phyloP scores from a whole-genome alignment of 2,888 invertebrate species.

The Tridacna gigas region DNA sequence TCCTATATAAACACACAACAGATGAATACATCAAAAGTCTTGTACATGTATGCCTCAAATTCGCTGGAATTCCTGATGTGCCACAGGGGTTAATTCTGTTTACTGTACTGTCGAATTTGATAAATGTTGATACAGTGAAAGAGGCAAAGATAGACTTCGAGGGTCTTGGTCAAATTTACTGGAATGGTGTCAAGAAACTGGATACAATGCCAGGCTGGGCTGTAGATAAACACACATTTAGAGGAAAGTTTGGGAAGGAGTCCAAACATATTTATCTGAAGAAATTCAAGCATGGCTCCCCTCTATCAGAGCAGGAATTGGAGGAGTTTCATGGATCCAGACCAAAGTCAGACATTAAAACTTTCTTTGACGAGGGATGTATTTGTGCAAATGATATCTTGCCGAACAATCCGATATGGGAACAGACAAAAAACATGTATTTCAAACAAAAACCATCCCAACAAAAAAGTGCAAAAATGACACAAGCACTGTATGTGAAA shows the following conservation, averaged over 20 bases:
- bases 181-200: slow-evolving; percentile 33
- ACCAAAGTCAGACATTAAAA: slow-evolving; percentile 35
- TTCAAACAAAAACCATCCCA: slow-evolving; percentile 33
- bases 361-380: slow-evolving; percentile 49
- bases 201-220: slow-evolving; percentile 50
- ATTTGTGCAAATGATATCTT: slow-evolving; percentile 53
- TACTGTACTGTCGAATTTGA: slow-evolving; percentile 26
- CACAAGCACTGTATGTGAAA: slow-evolving; percentile 20
- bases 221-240: slow-evolving; percentile 53
- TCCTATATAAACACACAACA: slow-evolving; percentile 25
- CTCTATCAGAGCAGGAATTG: slow-evolving; percentile 23
- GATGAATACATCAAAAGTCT: slow-evolving; percentile 45
- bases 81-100: slow-evolving; percentile 44
- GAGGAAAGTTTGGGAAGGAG: slow-evolving; percentile 52
- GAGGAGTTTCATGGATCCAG: slow-evolving; percentile 48
- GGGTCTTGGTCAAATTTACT: slow-evolving; percentile 5
- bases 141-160: neutral
- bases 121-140: slow-evolving; percentile 24
- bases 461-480: slow-evolving; percentile 46
- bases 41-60: slow-evolving; percentile 28
- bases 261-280: slow-evolving; percentile 45
- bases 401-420: slow-evolving; percentile 47
- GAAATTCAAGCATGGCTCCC: slow-evolving; percentile 36
- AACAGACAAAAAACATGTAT: slow-evolving; percentile 41
- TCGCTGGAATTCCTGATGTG: slow-evolving; percentile 30